These are phyloP conservation scores for Clarias macrocephalus DNA, from an alignment of 2,113 vertebrate species.

Conservation along the genomic window DNA sequence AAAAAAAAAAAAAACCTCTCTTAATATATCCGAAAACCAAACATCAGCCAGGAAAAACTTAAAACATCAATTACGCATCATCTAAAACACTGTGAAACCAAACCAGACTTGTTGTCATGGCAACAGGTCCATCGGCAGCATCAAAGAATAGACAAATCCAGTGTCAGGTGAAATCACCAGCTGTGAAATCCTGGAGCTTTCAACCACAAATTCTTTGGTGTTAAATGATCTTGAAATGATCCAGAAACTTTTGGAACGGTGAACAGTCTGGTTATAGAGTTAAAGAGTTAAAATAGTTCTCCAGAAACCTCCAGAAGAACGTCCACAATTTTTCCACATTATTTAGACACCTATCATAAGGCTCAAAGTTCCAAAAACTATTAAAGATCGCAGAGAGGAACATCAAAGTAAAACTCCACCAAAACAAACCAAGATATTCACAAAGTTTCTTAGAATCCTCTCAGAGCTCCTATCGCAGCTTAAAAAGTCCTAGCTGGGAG, in stretches of 20 bases:
- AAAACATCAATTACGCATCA: neutral
- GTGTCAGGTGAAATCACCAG: neutral
- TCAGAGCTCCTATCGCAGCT: too few relatives aligned
- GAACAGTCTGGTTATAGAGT: neutral
- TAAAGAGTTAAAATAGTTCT: neutral
- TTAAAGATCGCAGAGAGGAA: too few relatives aligned
- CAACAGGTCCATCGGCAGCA: neutral
- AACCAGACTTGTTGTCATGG: neutral
- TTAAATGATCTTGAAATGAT: neutral
- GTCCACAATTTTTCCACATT: too few relatives aligned
- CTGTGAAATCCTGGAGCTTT: neutral
- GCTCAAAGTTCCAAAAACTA: too few relatives aligned
- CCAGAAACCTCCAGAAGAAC: too few relatives aligned
- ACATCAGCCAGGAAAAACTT: neutral
- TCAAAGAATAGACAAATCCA: neutral
- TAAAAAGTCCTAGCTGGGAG: too few relatives aligned
- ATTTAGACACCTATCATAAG: too few relatives aligned
- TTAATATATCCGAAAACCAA: neutral
- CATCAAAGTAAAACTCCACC: too few relatives aligned
- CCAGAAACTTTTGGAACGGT: neutral
- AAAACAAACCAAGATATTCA: too few relatives aligned
- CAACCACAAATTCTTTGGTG: neutral
- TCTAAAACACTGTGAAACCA: neutral
- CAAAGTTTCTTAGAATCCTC: too few relatives aligned
- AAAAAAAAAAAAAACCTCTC: neutral